A percentile compares a stretch with the other conserved stretches of the same genome.
Evolutionary conservation across 1,140 invertebrate species (phyloP).

Genomic region (Eubasilissa regina): DNA sequence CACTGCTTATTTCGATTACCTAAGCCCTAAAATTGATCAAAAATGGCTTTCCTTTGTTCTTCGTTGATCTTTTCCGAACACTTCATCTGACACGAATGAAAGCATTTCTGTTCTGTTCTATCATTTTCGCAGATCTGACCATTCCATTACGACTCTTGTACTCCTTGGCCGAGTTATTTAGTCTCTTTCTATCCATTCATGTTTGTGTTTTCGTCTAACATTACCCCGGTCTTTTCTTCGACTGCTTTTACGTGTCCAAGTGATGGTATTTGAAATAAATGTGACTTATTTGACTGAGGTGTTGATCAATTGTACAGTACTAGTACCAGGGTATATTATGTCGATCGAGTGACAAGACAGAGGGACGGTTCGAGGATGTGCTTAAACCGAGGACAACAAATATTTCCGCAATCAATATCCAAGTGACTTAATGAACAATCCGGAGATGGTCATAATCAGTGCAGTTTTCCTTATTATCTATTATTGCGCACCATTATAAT

Average conservation of each 20-base stretch:
- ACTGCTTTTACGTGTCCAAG: too few relatives aligned
- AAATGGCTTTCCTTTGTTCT: background rate
- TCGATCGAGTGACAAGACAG: background rate
- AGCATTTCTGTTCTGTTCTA: background rate
- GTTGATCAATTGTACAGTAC: background rate
- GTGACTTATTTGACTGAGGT: background rate
- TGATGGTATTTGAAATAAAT: too few relatives aligned
- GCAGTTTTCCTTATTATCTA: background rate
- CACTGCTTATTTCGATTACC: constrained; percentile 3
- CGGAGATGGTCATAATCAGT: too few relatives aligned
- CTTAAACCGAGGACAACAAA: background rate
- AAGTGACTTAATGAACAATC: too few relatives aligned
- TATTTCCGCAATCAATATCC: too few relatives aligned
- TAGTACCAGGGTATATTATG: background rate
- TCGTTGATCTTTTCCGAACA: too few relatives aligned
- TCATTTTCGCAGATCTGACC: background rate
- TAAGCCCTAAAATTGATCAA: background rate
- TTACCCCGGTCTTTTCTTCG: too few relatives aligned
- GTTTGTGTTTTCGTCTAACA: too few relatives aligned
- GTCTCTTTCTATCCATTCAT: background rate
- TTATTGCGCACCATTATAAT: background rate
- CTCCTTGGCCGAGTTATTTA: background rate
- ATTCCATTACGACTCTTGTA: constrained; percentile 1
- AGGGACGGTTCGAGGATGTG: background rate
- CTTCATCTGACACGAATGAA: background rate